A percentile compares a stretch with the other conserved stretches of the same genome.
Evolutionary conservation across 2,797 vertebrate genomes (phyloP).

Genomic region (Sebastes matsubarae): DNA sequence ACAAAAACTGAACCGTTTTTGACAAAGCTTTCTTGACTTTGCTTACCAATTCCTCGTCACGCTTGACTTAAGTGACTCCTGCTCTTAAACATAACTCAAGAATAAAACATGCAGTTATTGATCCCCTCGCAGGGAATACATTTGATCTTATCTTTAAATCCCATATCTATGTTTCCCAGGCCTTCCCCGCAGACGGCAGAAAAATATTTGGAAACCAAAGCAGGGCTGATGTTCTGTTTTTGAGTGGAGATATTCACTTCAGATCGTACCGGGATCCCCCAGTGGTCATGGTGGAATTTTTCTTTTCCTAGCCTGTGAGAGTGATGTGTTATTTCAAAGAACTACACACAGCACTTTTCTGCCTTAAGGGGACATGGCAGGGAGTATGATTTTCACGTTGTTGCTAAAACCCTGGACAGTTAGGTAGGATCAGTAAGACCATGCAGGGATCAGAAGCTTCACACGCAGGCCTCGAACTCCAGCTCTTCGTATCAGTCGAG

Average conservation of each 20-base stretch:
- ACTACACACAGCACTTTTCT: slow-evolving; percentile 8
- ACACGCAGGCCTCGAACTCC: neutral
- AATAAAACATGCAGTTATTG: neutral
- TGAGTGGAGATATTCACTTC: neutral
- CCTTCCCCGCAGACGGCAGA: neutral
- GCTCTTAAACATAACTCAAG: neutral
- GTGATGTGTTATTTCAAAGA: slow-evolving; percentile 18
- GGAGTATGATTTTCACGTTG: slow-evolving; percentile 7
- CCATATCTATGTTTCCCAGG: neutral
- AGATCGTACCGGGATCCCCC: neutral
- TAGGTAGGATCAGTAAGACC: slow-evolving; percentile 29
- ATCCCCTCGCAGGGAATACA: neutral
- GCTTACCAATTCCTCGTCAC: neutral
- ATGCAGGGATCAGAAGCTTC: slow-evolving; percentile 22
- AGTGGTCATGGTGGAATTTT: neutral
- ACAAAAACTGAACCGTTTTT: neutral
- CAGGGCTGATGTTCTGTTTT: neutral
- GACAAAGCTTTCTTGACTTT: neutral
- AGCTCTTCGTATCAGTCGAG: neutral
- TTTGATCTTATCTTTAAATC: slow-evolving; percentile 1
- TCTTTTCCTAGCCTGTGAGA: neutral
- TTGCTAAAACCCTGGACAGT: slow-evolving; percentile 25
- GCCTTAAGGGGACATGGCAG: slow-evolving; percentile 1
- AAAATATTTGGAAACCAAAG: neutral
- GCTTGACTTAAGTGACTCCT: neutral